These are phyloP conservation scores for Parascotia fuliginaria DNA, from an alignment of 2,888 invertebrate species.

Conservation along the genomic window DNA sequence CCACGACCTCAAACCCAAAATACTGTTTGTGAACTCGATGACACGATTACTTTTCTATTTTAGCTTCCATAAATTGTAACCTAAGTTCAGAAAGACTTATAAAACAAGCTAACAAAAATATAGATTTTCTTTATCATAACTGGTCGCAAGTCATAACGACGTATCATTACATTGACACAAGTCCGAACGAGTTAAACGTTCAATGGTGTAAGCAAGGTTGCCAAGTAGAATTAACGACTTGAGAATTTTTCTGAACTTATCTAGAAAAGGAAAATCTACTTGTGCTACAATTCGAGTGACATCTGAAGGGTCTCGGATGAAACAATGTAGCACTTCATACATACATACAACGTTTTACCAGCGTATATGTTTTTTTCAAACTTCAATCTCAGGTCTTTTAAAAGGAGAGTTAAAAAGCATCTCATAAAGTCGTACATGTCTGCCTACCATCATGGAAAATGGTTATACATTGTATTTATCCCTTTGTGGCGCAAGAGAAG, in stretches of 20 bases:
- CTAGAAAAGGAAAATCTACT: too few species aligned
- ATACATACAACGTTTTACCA: too few species aligned
- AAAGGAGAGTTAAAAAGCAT: too few species aligned
- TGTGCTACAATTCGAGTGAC: too few species aligned
- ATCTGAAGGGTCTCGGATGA: too few species aligned
- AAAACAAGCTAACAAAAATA: conserved; percentile 7
- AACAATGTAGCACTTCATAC: too few species aligned
- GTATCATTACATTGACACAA: conserved; percentile 28
- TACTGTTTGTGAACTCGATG: not conserved
- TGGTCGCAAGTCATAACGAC: conserved; percentile 11
- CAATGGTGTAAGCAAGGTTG: conserved; percentile 1
- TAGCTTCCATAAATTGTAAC: not conserved
- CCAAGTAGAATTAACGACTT: not conserved
- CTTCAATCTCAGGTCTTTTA: too few species aligned
- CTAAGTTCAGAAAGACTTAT: not conserved
- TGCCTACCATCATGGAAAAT: too few species aligned
- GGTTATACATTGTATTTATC: too few species aligned
- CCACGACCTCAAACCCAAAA: not conserved
- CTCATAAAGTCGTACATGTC: too few species aligned
- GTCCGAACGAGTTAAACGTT: conserved; percentile 19
- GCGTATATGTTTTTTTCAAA: too few species aligned
- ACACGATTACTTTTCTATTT: not conserved
- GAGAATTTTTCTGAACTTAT: not conserved
- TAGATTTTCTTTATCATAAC: conserved; percentile 5
- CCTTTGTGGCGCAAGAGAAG: too few species aligned